Base-by-base conservation (phyloP, 2,888 invertebrate species). In the Gisinianus flammeolus region DNA sequence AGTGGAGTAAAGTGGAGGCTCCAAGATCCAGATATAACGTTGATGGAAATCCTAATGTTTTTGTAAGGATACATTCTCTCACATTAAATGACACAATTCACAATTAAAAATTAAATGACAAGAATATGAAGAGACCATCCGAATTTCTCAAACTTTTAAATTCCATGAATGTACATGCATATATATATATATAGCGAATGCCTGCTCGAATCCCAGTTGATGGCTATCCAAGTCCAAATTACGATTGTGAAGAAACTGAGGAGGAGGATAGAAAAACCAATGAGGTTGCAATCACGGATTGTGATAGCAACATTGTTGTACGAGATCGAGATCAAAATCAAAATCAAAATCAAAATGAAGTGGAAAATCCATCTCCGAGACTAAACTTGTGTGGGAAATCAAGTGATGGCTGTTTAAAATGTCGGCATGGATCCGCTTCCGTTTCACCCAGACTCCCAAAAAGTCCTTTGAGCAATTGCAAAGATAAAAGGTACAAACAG, bases 1-100 rank as follows among this genome's bases (percentile, higher is more conserved):
- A 79, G 1, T 76, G 79, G 8, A 79, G 83, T 22, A 80, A 80
- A 10, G 74, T 82, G 0, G 31, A 68, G 24, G 78, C 73, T 26
- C 84, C 84, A 5, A 56, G 79, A 44, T 12, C 56, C 19, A 56
- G 76, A 24, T 10, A n/a, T 12, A 72, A 72, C 28, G 22, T 62
- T n/a, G 72, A 72, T 58, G 31, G 22, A 22, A 56, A 33, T 33
- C 35, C 62, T 5, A 62, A 72, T 56, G 56, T 72, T 1, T 33
- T 72, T n/a, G 72, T 72, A 58, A 35, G 56, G 12, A 69, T 30
- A 12, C 30, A 66, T 5, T 66, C 19, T 66, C 28, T 5, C 28
- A 66, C 24, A 16, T 66, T 8, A 66, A n/a, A 22, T 12, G 5
- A 6, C 58, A 19, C 6, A 6, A 58, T 35, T 12, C 12, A 35